A percentile compares a stretch with the other conserved stretches of the same genome.
Conservation (phyloP, 2,113 vertebrate species). For the Misgurnus mizolepis region DNA sequence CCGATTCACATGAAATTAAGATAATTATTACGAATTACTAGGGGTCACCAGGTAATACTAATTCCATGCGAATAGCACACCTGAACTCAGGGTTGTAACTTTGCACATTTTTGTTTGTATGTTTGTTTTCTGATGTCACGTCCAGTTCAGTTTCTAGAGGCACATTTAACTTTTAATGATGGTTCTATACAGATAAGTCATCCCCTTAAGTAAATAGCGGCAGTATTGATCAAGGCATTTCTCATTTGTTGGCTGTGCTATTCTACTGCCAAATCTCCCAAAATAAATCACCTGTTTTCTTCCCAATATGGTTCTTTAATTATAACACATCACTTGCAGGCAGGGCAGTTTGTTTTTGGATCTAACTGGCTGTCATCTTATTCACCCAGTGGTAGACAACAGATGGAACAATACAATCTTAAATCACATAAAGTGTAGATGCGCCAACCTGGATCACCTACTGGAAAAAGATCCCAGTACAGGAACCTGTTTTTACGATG, state of each 20-base stretch:
- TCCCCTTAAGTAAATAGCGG: slow-evolving; percentile 37
- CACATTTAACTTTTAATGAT: neutral
- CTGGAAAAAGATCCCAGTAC: neutral
- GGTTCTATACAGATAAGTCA: neutral
- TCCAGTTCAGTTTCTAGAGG: neutral
- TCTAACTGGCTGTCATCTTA: slow-evolving; percentile 37
- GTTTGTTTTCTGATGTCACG: neutral
- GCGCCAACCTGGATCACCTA: slow-evolving; percentile 20
- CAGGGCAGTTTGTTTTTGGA: slow-evolving; percentile 22
- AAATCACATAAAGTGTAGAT: slow-evolving; percentile 30
- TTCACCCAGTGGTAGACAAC: slow-evolving; percentile 13
- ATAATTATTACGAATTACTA: too few relatives aligned
- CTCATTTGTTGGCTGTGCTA: slow-evolving; percentile 26
- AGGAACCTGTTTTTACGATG: slow-evolving; percentile 19
- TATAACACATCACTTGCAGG: slow-evolving; percentile 31
- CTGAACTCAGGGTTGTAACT: neutral
- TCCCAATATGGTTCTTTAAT: slow-evolving; percentile 40
- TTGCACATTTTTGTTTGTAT: neutral
- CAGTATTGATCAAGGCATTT: slow-evolving; percentile 52
- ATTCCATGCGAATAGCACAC: neutral
- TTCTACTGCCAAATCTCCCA: slow-evolving; percentile 35
- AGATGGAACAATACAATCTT: slow-evolving; percentile 21
- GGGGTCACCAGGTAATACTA: too few relatives aligned
- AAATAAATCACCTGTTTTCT: slow-evolving; percentile 54
- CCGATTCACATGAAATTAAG: too few relatives aligned